Percentiles rank a stretch among this genome's conserved stretches.
Evolutionary conservation across 2,797 vertebrate species (phyloP).

Genomic region (Numenius phaeopus): DNA sequence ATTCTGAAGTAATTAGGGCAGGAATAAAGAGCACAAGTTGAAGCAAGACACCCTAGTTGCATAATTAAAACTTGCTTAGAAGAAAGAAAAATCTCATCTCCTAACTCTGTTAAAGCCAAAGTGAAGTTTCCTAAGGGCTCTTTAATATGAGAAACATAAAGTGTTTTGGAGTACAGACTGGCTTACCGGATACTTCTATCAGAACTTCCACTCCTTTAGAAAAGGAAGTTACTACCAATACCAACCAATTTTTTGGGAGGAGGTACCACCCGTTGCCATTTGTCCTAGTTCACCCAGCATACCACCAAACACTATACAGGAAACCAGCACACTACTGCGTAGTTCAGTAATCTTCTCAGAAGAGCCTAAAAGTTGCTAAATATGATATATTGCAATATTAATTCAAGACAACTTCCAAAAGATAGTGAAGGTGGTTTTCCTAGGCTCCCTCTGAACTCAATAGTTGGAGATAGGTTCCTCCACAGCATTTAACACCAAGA

Average conservation of each 20-base stretch:
- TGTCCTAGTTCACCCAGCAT: not conserved
- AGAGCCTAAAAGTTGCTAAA: not conserved
- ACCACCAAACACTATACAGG: not conserved
- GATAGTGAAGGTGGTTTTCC: not conserved
- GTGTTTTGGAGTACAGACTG: not conserved
- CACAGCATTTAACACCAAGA: not conserved
- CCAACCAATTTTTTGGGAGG: not conserved
- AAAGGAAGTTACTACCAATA: not conserved
- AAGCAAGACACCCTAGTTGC: not conserved
- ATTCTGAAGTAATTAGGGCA: constrained; percentile 15
- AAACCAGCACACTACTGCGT: not conserved
- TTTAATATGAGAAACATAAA: not conserved
- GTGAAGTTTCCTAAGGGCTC: not conserved
- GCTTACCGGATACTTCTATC: not conserved
- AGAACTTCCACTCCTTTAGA: not conserved
- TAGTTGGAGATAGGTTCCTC: not conserved
- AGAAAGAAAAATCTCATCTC: not conserved
- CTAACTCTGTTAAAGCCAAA: not conserved
- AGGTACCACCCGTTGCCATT: not conserved
- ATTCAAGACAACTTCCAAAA: not conserved
- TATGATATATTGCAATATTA: not conserved
- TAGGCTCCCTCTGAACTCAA: not conserved
- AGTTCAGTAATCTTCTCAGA: not conserved
- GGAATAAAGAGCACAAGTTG: constrained; percentile 1
- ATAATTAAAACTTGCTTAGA: not conserved